Percentiles rank a stretch among this genome's conserved stretches.
Conservation (phyloP, 1,140 invertebrate genomes). For the Panagrolaimus sp. region DNA sequence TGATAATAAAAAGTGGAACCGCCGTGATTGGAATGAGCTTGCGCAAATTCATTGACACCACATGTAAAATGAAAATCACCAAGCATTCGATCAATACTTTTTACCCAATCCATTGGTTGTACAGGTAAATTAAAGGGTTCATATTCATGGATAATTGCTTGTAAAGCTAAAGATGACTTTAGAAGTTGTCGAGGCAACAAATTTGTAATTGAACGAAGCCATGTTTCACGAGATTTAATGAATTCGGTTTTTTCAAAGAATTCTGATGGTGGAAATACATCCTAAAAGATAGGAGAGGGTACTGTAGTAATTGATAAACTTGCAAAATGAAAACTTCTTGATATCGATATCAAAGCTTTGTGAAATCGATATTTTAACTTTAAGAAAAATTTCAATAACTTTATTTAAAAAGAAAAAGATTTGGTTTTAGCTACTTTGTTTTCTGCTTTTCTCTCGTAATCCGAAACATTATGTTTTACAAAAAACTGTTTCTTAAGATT, state of each 20-base stretch:
- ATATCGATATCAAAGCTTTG: no score
- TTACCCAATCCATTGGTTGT: conserved; percentile 39
- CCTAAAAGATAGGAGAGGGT: conserved; percentile 37
- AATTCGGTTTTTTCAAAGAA: conserved; percentile 56
- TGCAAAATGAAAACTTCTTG: no score
- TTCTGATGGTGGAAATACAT: conserved; percentile 54
- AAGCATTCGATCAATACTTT: conserved; percentile 66
- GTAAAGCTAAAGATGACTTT: conserved; percentile 51
- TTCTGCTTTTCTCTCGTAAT: no score
- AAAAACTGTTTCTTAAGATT: no score
- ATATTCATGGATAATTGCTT: conserved; percentile 50
- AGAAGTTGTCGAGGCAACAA: conserved; percentile 54
- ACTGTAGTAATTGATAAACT: not conserved
- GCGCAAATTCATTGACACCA: conserved; percentile 79
- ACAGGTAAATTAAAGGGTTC: conserved; percentile 42
- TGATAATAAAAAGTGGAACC: conserved; percentile 67
- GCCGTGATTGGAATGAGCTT: conserved; percentile 55
- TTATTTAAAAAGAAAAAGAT: no score
- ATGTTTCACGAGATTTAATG: conserved; percentile 47
- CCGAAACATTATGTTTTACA: no score
- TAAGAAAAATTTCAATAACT: no score
- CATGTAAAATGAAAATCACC: conserved; percentile 94
- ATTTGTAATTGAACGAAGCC: conserved; percentile 50
- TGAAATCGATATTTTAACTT: no score
- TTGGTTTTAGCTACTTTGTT: no score